phyloP scores from a whole-genome alignment of 2,113 vertebrate genomes.

The Otolemur garnettii region DNA sequence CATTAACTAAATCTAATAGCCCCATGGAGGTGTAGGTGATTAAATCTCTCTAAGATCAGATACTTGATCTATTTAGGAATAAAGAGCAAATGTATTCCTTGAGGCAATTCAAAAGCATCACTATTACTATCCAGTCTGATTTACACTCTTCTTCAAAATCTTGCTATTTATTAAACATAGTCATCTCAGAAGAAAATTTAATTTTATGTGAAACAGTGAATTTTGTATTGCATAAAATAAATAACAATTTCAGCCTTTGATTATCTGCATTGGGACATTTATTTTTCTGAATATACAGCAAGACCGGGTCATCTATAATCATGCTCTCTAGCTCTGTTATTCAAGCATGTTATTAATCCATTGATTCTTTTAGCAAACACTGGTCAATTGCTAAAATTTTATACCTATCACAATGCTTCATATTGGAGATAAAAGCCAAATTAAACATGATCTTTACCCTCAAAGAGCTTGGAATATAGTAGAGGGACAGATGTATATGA shows the following conservation, averaged over 20 bases:
- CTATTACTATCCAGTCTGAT: background rate
- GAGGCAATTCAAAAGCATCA: constrained; percentile 32
- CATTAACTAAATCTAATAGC: background rate
- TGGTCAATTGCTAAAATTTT: background rate
- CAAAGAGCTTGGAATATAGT: background rate
- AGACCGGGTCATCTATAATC: background rate
- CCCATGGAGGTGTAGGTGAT: background rate
- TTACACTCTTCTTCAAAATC: background rate
- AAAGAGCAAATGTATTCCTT: constrained; percentile 6
- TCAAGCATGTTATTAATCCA: background rate
- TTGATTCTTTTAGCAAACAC: background rate
- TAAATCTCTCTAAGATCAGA: constrained; percentile 44
- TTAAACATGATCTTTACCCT: background rate
- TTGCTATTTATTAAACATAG: background rate
- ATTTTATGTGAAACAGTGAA: background rate
- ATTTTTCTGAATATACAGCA: constrained; percentile 1
- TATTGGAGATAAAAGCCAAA: background rate
- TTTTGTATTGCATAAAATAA: background rate
- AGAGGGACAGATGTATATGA: background rate
- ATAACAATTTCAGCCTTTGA: background rate
- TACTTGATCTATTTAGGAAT: background rate
- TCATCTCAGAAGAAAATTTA: constrained; percentile 9
- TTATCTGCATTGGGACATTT: background rate
- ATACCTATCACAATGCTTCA: background rate
- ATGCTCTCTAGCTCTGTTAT: background rate